A percentile compares a stretch with the other conserved stretches of the same genome.
These are phyloP conservation scores for Garrulus glandarius DNA, from an alignment of 2,797 vertebrate species.

Conservation along the genomic window DNA sequence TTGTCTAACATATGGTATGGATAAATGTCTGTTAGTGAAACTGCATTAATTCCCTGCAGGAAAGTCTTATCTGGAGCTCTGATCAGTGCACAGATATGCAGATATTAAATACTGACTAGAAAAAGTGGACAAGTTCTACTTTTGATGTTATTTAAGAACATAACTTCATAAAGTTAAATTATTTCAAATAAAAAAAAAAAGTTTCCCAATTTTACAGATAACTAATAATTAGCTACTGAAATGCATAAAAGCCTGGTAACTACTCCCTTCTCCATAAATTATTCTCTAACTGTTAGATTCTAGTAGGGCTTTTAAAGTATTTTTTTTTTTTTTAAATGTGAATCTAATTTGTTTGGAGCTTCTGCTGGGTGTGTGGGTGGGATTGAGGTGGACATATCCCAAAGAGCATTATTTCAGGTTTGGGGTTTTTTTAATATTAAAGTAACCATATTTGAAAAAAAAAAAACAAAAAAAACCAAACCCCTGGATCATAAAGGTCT, in stretches of 20 bases:
- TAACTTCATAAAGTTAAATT: background rate
- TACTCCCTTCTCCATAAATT: background rate
- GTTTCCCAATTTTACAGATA: background rate
- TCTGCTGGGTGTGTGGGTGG: background rate
- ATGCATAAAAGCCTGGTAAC: background rate
- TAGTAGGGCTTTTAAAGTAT: background rate
- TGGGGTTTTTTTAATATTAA: background rate
- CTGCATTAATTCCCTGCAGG: background rate
- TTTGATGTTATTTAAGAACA: background rate
- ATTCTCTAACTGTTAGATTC: background rate
- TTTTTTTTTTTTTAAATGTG: background rate
- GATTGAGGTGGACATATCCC: background rate
- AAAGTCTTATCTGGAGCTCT: background rate
- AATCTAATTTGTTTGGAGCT: background rate
- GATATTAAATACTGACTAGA: background rate
- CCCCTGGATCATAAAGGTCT: background rate
- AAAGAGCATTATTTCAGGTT: background rate
- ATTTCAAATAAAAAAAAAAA: background rate
- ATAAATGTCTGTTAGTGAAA: conserved; percentile 5
- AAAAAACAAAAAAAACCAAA: background rate
- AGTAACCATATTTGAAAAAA: background rate
- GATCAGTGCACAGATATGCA: background rate
- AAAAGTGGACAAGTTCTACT: background rate
- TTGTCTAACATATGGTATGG: background rate
- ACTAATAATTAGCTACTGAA: conserved; percentile 11